Evolutionary conservation across 2,888 invertebrate genomes (phyloP).

Genomic region (Spicauda simplicius): DNA sequence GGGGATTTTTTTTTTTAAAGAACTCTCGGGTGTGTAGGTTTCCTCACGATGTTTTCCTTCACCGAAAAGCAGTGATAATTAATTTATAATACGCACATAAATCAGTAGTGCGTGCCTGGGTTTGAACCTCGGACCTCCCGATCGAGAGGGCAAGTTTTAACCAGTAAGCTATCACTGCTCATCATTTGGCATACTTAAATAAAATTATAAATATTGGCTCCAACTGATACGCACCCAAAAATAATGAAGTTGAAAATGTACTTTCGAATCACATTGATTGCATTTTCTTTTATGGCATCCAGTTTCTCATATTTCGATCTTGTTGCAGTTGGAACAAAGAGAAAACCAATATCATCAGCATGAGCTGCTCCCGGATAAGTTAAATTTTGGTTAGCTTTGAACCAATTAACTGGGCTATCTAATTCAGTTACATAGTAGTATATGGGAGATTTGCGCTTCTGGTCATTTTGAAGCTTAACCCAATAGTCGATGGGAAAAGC

Average conservation of each 20-base stretch:
- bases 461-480: background rate
- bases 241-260: background rate
- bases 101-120: no score
- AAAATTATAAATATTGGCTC: no score
- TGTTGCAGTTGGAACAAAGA: background rate
- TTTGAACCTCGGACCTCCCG: no score
- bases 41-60: no score
- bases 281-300: background rate
- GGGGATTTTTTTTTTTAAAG: no score
- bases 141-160: no score
- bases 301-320: background rate
- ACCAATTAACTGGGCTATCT: background rate
- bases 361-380: background rate
- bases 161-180: no score
- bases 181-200: no score
- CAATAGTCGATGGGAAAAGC: slow-evolving; percentile 37
- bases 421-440: background rate
- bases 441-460: background rate
- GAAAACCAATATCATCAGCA: background rate
- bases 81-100: no score
- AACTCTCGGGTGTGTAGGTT: no score
- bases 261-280: background rate
- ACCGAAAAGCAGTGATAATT: no score
- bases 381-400: background rate
- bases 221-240: background rate